A percentile compares a stretch with the other conserved stretches of the same genome.
phyloP scores from a whole-genome alignment of 2,797 vertebrate species.

The Hydrocynus forskahlii region DNA sequence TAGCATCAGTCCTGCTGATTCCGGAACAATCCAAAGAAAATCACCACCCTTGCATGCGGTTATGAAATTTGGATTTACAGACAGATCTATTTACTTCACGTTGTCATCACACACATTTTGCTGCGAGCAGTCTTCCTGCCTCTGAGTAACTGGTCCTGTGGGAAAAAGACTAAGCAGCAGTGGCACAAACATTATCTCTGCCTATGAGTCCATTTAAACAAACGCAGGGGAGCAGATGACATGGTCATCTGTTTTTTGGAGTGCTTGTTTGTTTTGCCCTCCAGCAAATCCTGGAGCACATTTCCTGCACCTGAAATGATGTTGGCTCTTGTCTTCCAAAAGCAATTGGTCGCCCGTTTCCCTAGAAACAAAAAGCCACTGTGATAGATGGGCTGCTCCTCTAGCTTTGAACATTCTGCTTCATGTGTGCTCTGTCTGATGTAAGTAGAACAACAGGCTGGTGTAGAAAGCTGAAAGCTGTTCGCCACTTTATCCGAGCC shows the following conservation, averaged over 20 bases:
- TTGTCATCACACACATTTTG: background rate
- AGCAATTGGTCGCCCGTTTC: slow-evolving; percentile 55
- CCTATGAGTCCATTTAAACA: slow-evolving; percentile 24
- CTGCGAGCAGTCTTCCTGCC: background rate
- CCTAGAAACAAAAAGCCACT: slow-evolving; percentile 57
- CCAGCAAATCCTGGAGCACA: slow-evolving; percentile 31
- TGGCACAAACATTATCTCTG: slow-evolving; percentile 10
- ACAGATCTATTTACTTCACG: background rate
- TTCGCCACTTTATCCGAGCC: background rate
- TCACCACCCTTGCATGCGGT: background rate
- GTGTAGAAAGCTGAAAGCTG: slow-evolving; percentile 5
- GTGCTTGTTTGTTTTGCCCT: slow-evolving; percentile 49
- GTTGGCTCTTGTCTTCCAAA: slow-evolving; percentile 46
- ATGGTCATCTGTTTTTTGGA: slow-evolving; percentile 36
- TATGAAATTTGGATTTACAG: background rate
- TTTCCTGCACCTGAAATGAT: slow-evolving; percentile 42
- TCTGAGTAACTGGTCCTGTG: background rate
- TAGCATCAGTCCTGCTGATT: background rate
- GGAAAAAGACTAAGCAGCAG: background rate
- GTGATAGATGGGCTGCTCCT: slow-evolving; percentile 36
- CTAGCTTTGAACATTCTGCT: slow-evolving; percentile 5
- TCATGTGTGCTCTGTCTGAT: slow-evolving; percentile 34
- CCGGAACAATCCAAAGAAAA: background rate
- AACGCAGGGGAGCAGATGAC: slow-evolving; percentile 25
- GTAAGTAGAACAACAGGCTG: slow-evolving; percentile 18